Percentiles rank a stretch among this genome's conserved stretches.
Conservation (phyloP, 2,113 vertebrate genomes). For the Pithys albifrons region DNA sequence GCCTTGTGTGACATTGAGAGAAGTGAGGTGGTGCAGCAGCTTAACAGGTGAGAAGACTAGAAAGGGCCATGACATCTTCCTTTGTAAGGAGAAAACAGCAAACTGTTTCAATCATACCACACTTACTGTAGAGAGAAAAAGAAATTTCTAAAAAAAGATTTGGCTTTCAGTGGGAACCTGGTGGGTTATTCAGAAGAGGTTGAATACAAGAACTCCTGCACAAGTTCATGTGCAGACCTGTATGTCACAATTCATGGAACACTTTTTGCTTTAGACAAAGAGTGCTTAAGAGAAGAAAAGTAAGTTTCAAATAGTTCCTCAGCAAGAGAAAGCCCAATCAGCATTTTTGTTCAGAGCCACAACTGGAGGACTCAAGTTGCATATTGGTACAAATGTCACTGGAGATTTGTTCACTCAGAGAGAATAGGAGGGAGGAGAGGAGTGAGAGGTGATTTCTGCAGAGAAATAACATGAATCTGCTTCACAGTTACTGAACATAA, state of each 20-base stretch:
- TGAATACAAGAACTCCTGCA: neutral
- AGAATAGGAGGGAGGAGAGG: neutral
- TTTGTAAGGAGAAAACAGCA: neutral
- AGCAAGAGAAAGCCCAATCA: slow-evolving; percentile 16
- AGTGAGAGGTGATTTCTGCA: neutral
- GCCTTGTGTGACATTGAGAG: neutral
- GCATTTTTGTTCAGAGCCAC: slow-evolving; percentile 35
- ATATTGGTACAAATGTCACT: neutral
- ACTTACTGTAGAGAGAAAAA: neutral
- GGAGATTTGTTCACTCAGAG: neutral
- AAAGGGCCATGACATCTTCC: neutral
- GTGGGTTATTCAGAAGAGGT: neutral
- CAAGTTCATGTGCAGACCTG: neutral
- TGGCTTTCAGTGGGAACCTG: neutral
- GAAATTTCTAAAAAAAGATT: slow-evolving; percentile 14
- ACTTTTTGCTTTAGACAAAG: slow-evolving; percentile 1
- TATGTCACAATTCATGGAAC: neutral
- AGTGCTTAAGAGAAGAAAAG: neutral
- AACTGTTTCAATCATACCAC: neutral
- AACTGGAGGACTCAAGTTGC: neutral
- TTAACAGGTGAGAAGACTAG: neutral
- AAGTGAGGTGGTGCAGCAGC: neutral
- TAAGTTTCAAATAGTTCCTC: neutral
- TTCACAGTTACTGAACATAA: neutral
- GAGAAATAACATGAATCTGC: neutral